Base-by-base conservation (phyloP, 2,113 vertebrate genomes). In the Tupaia chinensis region DNA sequence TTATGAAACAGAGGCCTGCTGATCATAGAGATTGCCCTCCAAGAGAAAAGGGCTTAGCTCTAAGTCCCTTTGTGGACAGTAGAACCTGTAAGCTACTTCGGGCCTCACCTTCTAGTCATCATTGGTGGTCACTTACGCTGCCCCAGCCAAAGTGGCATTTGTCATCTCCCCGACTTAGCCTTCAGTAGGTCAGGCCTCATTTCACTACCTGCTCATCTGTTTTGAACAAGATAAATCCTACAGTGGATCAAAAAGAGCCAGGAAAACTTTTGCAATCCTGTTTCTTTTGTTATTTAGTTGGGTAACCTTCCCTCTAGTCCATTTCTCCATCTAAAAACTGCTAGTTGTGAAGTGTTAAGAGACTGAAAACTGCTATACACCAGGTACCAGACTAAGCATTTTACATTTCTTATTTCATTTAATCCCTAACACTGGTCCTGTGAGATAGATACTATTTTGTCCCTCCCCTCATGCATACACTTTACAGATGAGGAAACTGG, bases 271-370 rank as follows among this genome's bases (percentile, higher is more conserved):
- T 90, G 34, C 70, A 53, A 65, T 69, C 70, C 66, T 76, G 22
- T 25, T 58, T 95, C 25, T 96, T 91, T 78, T 60, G 66, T 86
- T 77, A 87, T 68, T 5, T 11, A 66, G 20, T 89, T 83, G 29
- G 70, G 56, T 61, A 93, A 80, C 34, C 3, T n/a, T 23, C 56
- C 44, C 56, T 77, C 34, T 73, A 69, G 9, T 66, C 20, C 15
- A 44, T 91, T 93, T 70, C 25, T 19, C 17, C 54, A 70, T 66
- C 60, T 96, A 79, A 56, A 95, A 85, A 91, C 68, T 91, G 85
- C n/a, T 72, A 73, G 32, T 23, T 34, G n/a, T 74, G 66, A 76
- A 14, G 34, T 69, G 25, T 25, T 88, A 90, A 60, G 53, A 76
- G 44, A 81, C 22, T 89, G 73, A 77, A 53, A 73, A 53, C 17